Evolutionary conservation across 2,797 vertebrate genomes (phyloP), one percentile per base, ranked within the genome.

Genomic region (Sebastes vulpes): DNA sequence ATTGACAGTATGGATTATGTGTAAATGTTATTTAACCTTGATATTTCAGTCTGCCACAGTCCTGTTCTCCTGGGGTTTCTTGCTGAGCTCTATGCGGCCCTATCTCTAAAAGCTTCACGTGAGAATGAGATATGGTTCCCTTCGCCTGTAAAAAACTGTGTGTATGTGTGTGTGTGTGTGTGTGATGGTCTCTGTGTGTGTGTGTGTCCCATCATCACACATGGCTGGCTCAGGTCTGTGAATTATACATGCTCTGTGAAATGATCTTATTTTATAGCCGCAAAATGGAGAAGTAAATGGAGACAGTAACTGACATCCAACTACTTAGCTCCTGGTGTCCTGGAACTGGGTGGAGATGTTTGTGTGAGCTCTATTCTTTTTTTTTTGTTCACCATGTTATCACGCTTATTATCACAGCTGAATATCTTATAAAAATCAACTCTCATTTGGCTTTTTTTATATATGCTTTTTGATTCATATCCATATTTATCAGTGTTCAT

Each of bases 211-310:
- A 91, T 94, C 91, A 90, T 91, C 92, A 93, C 94, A 95, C 95
- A 94, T 92, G 94, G 89, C 89, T 89, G 86, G 75, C 88, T 94
- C 89, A 64, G 90, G 89, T 93, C 87, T 91, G 86, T 95, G 90
- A 96, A 96, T 96, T 95, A 96, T 96, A 92, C 90, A 96, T 96
- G 95, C 86, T 65, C 89, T 89, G 94, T 95, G 93, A 94, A 95
- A 95, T 95, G 93, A 96, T 96, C 95, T 96, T 90, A 96, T 96
- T 95, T 94, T 94, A 94, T 90, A 85, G 89, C 91, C 52, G 74
- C 89, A 93, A 92, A 93, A 92, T 83, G 90, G 89, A 87, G 90
- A 86, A 83, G 89, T 91, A 93, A 91, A 94, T 91, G 89, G 83
- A 93, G 88, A 92, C 80, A 76, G 81, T 65, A 90, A 74, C 79